Conservation (phyloP, 1,140 invertebrate species). For the Brachionus rubens region DNA sequence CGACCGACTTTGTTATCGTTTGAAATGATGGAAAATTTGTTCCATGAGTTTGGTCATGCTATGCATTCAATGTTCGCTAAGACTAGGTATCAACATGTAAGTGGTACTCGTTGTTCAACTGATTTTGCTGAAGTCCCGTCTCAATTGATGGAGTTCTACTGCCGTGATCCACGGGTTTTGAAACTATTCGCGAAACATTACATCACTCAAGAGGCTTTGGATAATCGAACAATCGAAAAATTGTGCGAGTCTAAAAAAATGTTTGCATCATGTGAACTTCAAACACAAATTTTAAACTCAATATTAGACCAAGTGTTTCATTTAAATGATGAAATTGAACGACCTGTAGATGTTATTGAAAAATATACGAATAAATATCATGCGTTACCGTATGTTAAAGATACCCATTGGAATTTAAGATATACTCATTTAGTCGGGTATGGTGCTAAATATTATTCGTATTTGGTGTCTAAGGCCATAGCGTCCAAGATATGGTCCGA, state of each 20-base stretch:
- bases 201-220: conserved; percentile 78
- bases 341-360: conserved; percentile 12
- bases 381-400: neutral
- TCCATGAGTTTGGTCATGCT: conserved; percentile 98
- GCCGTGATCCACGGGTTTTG: conserved; percentile 75
- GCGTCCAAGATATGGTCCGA: conserved; percentile 61
- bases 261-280: conserved; percentile 67
- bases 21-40: conserved; percentile 81
- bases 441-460: conserved; percentile 96
- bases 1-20: conserved; percentile 75
- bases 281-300: conserved; percentile 82
- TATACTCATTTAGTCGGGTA: conserved; percentile 96
- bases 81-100: conserved; percentile 91
- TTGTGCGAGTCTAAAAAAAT: conserved; percentile 43
- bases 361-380: conserved; percentile 42
- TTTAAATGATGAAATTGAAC: conserved; percentile 54
- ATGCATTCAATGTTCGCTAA: conserved; percentile 94
- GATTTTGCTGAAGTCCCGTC: conserved; percentile 98
- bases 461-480: conserved; percentile 85
- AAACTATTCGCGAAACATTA: conserved; percentile 79
- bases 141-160: conserved; percentile 96
- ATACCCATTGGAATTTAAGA: conserved; percentile 55
- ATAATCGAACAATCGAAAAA: conserved; percentile 70
- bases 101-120: conserved; percentile 87
- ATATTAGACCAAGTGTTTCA: conserved; percentile 86